Percentiles rank a stretch among this genome's conserved stretches.
phyloP scores from a whole-genome alignment of 2,113 vertebrate species.

The Notiomystis cincta region DNA sequence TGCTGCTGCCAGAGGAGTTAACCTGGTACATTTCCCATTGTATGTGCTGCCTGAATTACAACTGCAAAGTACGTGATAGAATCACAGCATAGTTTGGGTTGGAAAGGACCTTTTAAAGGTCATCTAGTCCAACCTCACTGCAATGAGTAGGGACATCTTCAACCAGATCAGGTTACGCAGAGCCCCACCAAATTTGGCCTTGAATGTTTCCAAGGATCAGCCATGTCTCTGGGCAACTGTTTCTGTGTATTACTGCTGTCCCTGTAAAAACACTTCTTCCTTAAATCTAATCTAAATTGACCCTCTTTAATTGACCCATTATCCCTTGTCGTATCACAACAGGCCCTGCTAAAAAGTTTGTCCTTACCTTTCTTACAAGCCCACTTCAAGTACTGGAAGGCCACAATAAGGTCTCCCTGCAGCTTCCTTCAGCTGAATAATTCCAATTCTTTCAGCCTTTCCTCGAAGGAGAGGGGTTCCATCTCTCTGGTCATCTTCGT shows the following conservation, averaged over 20 bases:
- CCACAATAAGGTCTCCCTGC: not conserved
- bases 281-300: not conserved
- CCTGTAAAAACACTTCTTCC: not conserved
- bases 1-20: not conserved
- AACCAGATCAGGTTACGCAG: not conserved
- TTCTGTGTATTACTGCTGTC: not conserved
- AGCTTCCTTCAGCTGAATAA: not conserved
- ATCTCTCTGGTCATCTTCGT: not conserved
- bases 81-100: not conserved
- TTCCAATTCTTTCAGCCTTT: not conserved
- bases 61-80: not conserved
- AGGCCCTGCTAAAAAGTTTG: not conserved
- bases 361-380: not conserved
- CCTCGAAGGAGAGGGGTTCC: rapidly evolving
- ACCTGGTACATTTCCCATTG: not conserved
- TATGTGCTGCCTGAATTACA: not conserved
- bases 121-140: not conserved
- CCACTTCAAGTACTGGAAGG: not conserved
- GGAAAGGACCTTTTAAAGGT: not conserved
- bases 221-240: not conserved
- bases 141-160: not conserved
- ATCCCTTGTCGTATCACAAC: not conserved
- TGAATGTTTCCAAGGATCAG: not conserved
- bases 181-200: not conserved
- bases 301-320: not conserved